These are phyloP conservation scores for Perca schrenkii DNA, from an alignment of 2,113 vertebrate genomes.

Conservation along the genomic window DNA sequence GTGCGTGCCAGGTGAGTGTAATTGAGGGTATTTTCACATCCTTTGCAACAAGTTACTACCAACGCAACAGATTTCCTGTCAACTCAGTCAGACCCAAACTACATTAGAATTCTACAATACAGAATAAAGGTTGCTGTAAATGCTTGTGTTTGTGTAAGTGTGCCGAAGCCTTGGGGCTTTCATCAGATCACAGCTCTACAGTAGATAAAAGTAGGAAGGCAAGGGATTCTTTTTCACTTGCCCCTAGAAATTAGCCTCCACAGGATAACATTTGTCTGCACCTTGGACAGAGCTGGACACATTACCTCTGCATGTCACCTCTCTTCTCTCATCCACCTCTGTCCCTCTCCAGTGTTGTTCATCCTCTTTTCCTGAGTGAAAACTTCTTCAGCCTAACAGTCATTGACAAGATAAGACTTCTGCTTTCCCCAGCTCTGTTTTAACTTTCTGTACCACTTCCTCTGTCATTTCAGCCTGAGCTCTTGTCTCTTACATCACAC, in stretches of 20 bases:
- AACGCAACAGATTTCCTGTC: conserved; percentile 74
- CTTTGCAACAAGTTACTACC: conserved; percentile 57
- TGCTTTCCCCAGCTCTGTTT: neutral
- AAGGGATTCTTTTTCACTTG: conserved; percentile 15
- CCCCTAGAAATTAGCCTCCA: conserved; percentile 6
- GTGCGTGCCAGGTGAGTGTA: conserved; percentile 51
- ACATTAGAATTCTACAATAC: conserved; percentile 28
- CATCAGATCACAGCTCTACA: conserved; percentile 27
- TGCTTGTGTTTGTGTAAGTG: neutral
- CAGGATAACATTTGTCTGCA: neutral
- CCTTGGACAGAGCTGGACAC: neutral
- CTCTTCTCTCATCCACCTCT: neutral
- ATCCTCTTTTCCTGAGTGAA: conserved; percentile 8
- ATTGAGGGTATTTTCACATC: conserved; percentile 69
- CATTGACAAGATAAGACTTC: neutral
- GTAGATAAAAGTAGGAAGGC: conserved; percentile 10
- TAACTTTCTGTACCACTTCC: conserved; percentile 44
- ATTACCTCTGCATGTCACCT: neutral
- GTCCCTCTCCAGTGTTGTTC: neutral
- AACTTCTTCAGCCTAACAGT: neutral
- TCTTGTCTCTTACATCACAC: neutral
- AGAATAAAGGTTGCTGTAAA: conserved; percentile 26
- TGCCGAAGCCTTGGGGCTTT: conserved; percentile 2
- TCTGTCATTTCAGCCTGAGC: neutral
- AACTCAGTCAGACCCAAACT: conserved; percentile 14